phyloP scores from a whole-genome alignment of 2,113 vertebrate species.

The Laticauda laticaudata region DNA sequence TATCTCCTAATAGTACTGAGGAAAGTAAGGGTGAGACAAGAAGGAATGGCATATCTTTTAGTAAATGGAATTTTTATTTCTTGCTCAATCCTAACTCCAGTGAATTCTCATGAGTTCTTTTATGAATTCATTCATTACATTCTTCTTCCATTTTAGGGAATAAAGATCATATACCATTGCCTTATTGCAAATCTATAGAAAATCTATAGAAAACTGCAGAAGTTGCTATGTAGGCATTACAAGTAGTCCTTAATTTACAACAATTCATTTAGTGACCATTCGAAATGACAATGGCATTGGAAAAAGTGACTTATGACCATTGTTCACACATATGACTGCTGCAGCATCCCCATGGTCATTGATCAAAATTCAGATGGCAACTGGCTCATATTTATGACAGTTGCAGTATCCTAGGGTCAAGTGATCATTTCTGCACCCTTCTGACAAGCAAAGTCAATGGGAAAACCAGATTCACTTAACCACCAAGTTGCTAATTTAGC shows the following conservation, averaged over 20 bases:
- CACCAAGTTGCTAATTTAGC: not conserved
- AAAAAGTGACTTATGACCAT: not conserved
- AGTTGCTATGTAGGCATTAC: not conserved
- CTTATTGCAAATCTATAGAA: not conserved
- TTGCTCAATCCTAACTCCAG: not conserved
- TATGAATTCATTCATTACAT: not conserved
- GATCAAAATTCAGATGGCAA: not conserved
- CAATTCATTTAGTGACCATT: not conserved
- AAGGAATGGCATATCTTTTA: not conserved
- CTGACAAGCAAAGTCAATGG: not conserved
- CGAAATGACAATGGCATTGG: not conserved
- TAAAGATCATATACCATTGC: not conserved
- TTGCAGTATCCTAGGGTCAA: not conserved
- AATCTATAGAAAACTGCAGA: not conserved
- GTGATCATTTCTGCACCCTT: not conserved
- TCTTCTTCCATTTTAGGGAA: not conserved
- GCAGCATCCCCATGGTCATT: not conserved
- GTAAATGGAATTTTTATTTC: not conserved
- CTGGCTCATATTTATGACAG: not conserved
- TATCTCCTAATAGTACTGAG: not conserved
- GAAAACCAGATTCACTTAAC: not conserved
- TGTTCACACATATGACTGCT: not conserved
- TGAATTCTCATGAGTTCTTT: not conserved
- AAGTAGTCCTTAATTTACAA: not conserved
- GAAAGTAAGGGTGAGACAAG: not conserved